Base-by-base conservation (phyloP, 2,888 invertebrate genomes). In the Nezara viridula region DNA sequence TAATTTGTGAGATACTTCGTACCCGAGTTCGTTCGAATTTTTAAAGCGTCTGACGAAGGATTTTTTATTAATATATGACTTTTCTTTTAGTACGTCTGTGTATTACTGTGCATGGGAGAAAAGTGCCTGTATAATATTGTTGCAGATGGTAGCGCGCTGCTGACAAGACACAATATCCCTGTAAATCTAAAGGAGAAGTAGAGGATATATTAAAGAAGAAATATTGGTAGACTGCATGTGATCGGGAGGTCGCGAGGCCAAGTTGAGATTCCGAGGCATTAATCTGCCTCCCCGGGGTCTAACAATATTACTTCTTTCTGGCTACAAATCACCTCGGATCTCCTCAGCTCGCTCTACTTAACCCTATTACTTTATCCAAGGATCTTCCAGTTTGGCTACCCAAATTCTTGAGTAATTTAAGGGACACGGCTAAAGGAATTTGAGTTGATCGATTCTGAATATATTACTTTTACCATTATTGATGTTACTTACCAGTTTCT, bases 301-400 rank as follows among this genome's bases (percentile, higher is more conserved):
- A n/a, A 81, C 81, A 44, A 47, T 40, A 81, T 44, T 81, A 81
- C 81, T 81, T 81, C 81, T 81, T 81, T 47, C 81, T 81, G n/a
- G 81, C 44, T 47, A 81, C 81, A 81, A 81, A 81, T 81, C 81
- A 81, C 81, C 44, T 47, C n/a, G n/a, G 21, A 81, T 81, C 81
- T 81, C 24, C 47, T 37, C 16, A n/a, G 1, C 81, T n/a, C 14
- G 12, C n/a, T 81, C n/a, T 14, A 5, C 44, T 44, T 81, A 40
- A 81, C 7, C 12, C 24, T 81, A 47, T 81, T 81, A 47, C 44
- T 81, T 47, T 81, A 81, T 81, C n/a, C 81, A 24, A 73, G 32
- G 66, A 73, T 73, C 66, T 37, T 73, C 66, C 66, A 32, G 24
- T 66, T 37, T 73, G 66, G 66, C 37, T 37, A 9, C 19, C 19